Evolutionary conservation across 2,113 vertebrate genomes (phyloP).

Genomic region (Pterophyllum scalare): DNA sequence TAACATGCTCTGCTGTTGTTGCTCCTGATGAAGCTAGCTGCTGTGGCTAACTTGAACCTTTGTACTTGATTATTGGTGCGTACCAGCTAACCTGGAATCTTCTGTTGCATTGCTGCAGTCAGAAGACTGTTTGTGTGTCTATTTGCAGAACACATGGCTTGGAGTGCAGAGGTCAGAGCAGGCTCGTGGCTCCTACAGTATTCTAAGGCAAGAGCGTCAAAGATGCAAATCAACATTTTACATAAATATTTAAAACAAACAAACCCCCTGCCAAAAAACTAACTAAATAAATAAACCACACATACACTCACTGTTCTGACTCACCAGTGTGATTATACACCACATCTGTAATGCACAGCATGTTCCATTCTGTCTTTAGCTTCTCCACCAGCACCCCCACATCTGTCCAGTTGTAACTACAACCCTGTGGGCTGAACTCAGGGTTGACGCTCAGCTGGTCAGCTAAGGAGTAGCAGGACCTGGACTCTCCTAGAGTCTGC

Average conservation of each 20-base stretch:
- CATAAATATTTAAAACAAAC: neutral
- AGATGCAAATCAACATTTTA: neutral
- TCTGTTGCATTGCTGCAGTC: neutral
- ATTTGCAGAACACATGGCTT: neutral
- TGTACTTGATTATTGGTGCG: neutral
- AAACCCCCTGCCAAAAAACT: neutral
- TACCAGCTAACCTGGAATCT: accelerated
- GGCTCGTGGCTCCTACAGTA: accelerated
- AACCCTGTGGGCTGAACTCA: conserved; percentile 60
- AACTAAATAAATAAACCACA: neutral
- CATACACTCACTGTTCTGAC: neutral
- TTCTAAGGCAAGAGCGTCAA: neutral
- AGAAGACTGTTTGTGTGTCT: neutral
- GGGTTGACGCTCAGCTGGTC: conserved; percentile 74
- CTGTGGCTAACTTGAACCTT: too few species aligned
- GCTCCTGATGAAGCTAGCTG: too few species aligned
- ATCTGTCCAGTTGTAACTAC: conserved; percentile 57
- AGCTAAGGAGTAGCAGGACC: conserved; percentile 76
- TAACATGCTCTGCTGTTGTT: too few species aligned
- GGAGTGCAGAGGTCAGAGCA: neutral
- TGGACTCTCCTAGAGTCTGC: conserved; percentile 74
- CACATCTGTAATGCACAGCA: conserved; percentile 76
- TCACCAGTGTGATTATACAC: conserved; percentile 78
- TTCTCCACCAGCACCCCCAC: conserved; percentile 67
- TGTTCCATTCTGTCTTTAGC: conserved; percentile 68